phyloP scores from a whole-genome alignment of 2,888 invertebrate genomes.

The Drosophila borealis region DNA sequence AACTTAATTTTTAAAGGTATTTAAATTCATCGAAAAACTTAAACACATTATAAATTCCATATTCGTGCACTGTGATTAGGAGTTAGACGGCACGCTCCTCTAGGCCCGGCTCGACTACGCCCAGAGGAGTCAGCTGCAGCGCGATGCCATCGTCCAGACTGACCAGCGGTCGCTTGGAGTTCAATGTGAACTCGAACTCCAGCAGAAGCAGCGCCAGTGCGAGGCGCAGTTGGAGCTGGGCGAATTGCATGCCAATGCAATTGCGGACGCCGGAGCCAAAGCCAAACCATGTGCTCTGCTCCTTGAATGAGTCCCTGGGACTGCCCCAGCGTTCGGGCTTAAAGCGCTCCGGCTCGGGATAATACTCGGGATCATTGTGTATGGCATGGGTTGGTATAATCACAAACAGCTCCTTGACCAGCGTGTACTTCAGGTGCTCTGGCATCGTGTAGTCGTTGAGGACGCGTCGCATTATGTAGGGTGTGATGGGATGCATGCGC shows the following conservation, averaged over 20 bases:
- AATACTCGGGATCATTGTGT: conserved; percentile 87
- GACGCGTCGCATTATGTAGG: conserved; percentile 82
- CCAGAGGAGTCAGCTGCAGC: conserved; percentile 68
- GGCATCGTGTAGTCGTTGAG: conserved; percentile 85
- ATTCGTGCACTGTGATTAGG: neutral
- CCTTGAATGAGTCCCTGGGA: conserved; percentile 85
- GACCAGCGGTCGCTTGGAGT: conserved; percentile 67
- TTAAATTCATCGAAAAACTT: neutral
- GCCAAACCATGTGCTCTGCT: conserved; percentile 83
- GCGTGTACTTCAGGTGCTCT: conserved; percentile 76
- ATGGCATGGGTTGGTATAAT: conserved; percentile 87
- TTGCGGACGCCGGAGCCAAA: conserved; percentile 85
- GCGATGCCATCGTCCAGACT: conserved; percentile 74
- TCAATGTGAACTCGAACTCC: conserved; percentile 76
- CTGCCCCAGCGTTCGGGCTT: conserved; percentile 87
- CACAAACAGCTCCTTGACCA: conserved; percentile 80
- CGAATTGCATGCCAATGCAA: conserved; percentile 84
- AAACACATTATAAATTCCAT: conserved; percentile 48
- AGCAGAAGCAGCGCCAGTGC: conserved; percentile 71
- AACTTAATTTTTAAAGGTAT: neutral
- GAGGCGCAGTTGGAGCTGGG: conserved; percentile 77
- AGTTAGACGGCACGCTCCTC: conserved; percentile 63
- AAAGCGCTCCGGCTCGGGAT: conserved; percentile 87
- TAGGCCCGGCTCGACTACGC: conserved; percentile 65
- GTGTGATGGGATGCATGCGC: conserved; percentile 86